Percentiles rank a stretch among this genome's conserved stretches.
Conservation (phyloP, 2,113 vertebrate genomes). For the Istiophorus platypterus region DNA sequence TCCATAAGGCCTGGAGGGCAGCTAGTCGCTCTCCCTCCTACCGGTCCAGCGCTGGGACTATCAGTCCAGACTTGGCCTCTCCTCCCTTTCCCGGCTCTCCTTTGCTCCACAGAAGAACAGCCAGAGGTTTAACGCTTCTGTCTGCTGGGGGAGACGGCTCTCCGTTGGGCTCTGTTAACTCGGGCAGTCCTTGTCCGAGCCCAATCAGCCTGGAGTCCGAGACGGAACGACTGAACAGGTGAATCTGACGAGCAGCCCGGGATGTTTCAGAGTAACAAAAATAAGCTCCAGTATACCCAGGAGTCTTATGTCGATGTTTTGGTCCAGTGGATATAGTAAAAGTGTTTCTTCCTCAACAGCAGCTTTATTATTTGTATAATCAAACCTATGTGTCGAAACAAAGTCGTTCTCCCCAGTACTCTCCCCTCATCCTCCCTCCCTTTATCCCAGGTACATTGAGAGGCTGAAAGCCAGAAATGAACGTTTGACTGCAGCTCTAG, state of each 20-base stretch:
- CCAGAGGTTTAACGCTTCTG: slow-evolving; percentile 55
- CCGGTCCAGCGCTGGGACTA: slow-evolving; percentile 57
- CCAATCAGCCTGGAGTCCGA: slow-evolving; percentile 74
- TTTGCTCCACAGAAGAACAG: slow-evolving; percentile 71
- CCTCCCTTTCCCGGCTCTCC: slow-evolving; percentile 82
- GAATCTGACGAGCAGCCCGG: slow-evolving; percentile 16
- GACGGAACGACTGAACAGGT: slow-evolving; percentile 83
- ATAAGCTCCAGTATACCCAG: neutral
- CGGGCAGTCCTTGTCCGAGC: slow-evolving; percentile 60
- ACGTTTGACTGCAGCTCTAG: slow-evolving; percentile 85
- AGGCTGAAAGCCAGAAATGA: slow-evolving; percentile 88
- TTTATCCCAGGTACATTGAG: slow-evolving; percentile 83
- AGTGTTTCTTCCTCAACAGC: neutral
- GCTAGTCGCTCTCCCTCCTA: slow-evolving; percentile 64
- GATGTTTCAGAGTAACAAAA: slow-evolving; percentile 2
- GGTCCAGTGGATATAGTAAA: neutral
- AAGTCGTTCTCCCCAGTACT: neutral
- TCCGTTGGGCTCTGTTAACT: slow-evolving; percentile 63
- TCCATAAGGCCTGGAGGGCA: slow-evolving; percentile 82
- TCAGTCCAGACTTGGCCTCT: slow-evolving; percentile 78
- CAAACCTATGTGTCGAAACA: neutral
- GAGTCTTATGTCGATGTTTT: neutral
- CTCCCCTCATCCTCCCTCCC: neutral
- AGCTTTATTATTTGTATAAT: neutral
- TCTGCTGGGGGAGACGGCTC: slow-evolving; percentile 62